These are phyloP conservation scores for Apeira syringaria DNA, from an alignment of 2,888 invertebrate species.

Conservation along the genomic window DNA sequence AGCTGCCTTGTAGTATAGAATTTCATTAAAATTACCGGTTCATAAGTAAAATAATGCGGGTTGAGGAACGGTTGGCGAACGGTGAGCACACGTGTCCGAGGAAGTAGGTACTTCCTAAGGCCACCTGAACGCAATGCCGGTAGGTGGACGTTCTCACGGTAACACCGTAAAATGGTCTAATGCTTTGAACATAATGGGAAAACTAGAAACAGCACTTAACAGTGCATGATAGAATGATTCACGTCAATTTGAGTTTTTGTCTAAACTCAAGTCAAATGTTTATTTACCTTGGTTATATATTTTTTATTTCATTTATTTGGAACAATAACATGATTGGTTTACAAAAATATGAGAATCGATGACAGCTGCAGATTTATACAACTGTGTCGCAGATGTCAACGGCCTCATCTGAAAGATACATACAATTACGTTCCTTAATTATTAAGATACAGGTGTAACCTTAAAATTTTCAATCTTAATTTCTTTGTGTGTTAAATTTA, in stretches of 20 bases:
- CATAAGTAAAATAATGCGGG: constrained; percentile 71
- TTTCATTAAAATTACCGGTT: constrained; percentile 78
- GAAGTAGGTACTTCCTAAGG: constrained; percentile 59
- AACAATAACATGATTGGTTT: too few relatives aligned
- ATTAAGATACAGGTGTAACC: too few relatives aligned
- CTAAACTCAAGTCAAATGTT: too few relatives aligned
- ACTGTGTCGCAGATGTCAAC: too few relatives aligned
- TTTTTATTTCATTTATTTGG: too few relatives aligned
- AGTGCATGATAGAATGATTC: constrained; percentile 32
- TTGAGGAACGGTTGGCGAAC: constrained; percentile 60
- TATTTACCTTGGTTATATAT: too few relatives aligned
- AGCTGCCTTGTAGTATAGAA: constrained; percentile 74
- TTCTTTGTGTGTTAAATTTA: too few relatives aligned
- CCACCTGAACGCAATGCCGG: constrained; percentile 59
- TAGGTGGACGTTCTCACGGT: constrained; percentile 69
- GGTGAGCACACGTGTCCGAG: constrained; percentile 66
- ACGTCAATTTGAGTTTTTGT: constrained; percentile 23
- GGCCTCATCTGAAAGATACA: too few relatives aligned
- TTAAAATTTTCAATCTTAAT: too few relatives aligned
- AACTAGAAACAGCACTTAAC: constrained; percentile 61
- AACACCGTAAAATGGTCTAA: constrained; percentile 53
- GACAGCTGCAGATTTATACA: too few relatives aligned
- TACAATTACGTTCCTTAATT: too few relatives aligned
- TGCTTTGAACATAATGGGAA: constrained; percentile 60
- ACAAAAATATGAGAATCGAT: too few relatives aligned